phyloP scores from a whole-genome alignment of 2,888 invertebrate genomes.

The Tubulanus polymorphus region DNA sequence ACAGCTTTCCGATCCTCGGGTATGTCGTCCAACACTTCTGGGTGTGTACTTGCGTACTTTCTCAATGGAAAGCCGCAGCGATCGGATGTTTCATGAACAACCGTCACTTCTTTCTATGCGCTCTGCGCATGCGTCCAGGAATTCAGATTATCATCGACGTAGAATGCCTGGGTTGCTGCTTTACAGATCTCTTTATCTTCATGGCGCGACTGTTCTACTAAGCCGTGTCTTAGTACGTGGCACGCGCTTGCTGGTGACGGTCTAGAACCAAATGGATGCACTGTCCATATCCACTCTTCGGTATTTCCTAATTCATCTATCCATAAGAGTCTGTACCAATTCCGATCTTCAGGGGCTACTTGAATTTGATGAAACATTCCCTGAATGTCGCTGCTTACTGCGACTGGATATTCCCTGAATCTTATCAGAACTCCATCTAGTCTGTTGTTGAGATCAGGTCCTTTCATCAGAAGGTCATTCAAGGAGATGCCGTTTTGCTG shows the following conservation, averaged over 20 bases:
- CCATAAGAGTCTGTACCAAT: conserved; percentile 18
- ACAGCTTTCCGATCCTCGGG: background rate
- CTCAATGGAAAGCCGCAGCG: background rate
- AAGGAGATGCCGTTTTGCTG: conserved; percentile 18
- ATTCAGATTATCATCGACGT: background rate
- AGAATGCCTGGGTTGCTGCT: background rate
- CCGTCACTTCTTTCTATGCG: background rate
- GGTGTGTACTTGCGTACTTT: background rate
- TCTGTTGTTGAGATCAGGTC: conserved; percentile 21
- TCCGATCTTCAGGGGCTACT: conserved; percentile 16
- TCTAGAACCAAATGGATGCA: conserved; percentile 15
- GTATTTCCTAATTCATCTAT: background rate
- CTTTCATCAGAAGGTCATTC: conserved; percentile 19
- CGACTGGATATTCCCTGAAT: conserved; percentile 19
- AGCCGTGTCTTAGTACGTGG: conserved; percentile 13
- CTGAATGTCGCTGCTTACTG: conserved; percentile 19
- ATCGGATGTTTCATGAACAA: background rate
- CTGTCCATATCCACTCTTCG: conserved; percentile 17
- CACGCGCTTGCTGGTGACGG: conserved; percentile 22
- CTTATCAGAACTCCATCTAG: conserved; percentile 19
- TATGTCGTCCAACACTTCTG: background rate
- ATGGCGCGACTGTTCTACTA: background rate
- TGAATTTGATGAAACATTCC: conserved; percentile 23
- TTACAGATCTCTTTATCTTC: background rate
- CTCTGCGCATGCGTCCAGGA: background rate